phyloP scores from a whole-genome alignment of 2,113 vertebrate genomes.

The Ceyx cyanopectus region DNA sequence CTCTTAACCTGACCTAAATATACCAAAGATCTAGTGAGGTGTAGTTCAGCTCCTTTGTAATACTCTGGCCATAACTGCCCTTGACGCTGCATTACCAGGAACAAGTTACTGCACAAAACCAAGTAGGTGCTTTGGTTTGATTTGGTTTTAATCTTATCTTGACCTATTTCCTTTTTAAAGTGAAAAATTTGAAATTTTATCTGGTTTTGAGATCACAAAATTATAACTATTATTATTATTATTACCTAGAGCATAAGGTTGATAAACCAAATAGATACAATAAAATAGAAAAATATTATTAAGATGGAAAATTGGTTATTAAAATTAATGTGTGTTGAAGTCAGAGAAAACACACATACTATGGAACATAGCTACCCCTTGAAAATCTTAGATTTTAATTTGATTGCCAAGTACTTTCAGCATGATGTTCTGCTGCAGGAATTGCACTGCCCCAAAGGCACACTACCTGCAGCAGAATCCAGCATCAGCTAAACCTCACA shows the following conservation, averaged over 20 bases:
- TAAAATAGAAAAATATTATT: background rate
- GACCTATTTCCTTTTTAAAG: background rate
- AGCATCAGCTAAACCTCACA: background rate
- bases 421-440: background rate
- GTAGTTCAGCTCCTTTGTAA: background rate
- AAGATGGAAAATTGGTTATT: background rate
- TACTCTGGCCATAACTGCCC: background rate
- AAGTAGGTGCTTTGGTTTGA: background rate
- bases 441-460: background rate
- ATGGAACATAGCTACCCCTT: background rate
- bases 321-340: background rate
- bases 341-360: background rate
- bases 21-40: background rate
- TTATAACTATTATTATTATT: background rate
- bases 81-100: background rate
- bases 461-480: background rate
- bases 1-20: background rate
- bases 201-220: background rate
- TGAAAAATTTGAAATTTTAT: background rate
- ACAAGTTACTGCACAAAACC: background rate
- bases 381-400: background rate
- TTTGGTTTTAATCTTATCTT: background rate
- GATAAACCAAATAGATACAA: background rate
- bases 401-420: background rate
- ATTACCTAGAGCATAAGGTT: background rate